Conservation (phyloP, 2,113 vertebrate genomes). For the Prinia subflava region DNA sequence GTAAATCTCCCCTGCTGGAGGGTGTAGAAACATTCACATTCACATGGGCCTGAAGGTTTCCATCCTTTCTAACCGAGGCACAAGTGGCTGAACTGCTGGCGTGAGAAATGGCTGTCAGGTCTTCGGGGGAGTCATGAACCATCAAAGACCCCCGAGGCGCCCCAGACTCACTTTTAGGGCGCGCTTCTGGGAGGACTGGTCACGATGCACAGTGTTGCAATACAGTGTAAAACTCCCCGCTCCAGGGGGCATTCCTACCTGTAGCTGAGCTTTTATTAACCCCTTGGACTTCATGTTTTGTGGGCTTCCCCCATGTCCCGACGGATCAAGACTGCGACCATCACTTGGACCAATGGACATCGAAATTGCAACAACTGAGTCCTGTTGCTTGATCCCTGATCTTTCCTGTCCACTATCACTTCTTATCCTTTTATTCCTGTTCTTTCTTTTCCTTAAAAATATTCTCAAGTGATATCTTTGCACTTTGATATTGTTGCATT, state of each 20-base stretch:
- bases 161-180: background rate
- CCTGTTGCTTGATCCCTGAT: background rate
- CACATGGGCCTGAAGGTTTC: background rate
- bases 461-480: background rate
- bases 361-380: background rate
- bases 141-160: background rate
- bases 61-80: too few species aligned
- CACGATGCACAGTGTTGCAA: background rate
- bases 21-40: background rate
- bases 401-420: background rate
- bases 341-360: background rate
- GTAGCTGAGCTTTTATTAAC: background rate
- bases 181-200: background rate
- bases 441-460: background rate
- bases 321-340: fast-evolving
- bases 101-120: too few species aligned
- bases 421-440: background rate
- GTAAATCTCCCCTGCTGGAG: background rate
- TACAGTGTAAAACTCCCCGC: background rate
- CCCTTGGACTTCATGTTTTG: background rate
- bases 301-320: background rate
- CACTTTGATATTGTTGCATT: background rate
- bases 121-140: background rate
- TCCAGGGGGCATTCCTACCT: background rate
- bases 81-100: background rate